Percentiles rank a stretch among this genome's conserved stretches.
Evolutionary conservation across 1,140 invertebrate species (phyloP).

Genomic region (Bicyclus anynana): DNA sequence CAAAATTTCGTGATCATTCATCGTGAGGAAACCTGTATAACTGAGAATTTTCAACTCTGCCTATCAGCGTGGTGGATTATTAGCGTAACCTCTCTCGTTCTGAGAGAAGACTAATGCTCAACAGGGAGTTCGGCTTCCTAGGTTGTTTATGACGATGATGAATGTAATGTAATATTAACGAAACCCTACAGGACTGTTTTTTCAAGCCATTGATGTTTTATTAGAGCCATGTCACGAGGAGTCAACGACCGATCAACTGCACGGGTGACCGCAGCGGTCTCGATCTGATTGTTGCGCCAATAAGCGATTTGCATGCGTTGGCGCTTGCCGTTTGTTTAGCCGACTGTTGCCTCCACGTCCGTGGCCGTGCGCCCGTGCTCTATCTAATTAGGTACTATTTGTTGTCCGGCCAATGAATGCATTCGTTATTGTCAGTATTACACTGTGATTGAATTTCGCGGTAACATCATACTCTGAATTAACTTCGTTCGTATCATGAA

Average conservation of each 20-base stretch:
- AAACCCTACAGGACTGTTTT: too few species aligned
- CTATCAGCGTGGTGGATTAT: too few species aligned
- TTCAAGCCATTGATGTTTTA: constrained; percentile 1
- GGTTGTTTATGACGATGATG: too few species aligned
- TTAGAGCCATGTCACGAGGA: constrained; percentile 15
- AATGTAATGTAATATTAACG: too few species aligned
- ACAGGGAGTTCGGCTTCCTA: too few species aligned
- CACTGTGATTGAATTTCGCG: background rate
- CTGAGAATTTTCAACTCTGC: too few species aligned
- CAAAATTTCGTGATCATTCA: too few species aligned
- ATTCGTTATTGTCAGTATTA: too few species aligned
- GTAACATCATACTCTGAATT: background rate
- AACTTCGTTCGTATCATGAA: background rate
- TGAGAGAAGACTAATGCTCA: too few species aligned
- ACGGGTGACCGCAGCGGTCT: constrained; percentile 61
- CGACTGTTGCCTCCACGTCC: background rate
- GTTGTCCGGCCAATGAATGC: background rate
- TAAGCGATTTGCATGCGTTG: constrained; percentile 68
- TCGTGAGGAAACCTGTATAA: too few species aligned
- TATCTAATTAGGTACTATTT: constrained; percentile 5
- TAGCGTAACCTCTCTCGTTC: too few species aligned
- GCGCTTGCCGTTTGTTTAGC: constrained; percentile 18
- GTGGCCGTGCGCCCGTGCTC: background rate
- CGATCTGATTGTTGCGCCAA: constrained; percentile 69
- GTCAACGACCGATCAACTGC: constrained; percentile 36